Base-by-base conservation (phyloP, 2,888 invertebrate species). In the Dysmachus trigonus region DNA sequence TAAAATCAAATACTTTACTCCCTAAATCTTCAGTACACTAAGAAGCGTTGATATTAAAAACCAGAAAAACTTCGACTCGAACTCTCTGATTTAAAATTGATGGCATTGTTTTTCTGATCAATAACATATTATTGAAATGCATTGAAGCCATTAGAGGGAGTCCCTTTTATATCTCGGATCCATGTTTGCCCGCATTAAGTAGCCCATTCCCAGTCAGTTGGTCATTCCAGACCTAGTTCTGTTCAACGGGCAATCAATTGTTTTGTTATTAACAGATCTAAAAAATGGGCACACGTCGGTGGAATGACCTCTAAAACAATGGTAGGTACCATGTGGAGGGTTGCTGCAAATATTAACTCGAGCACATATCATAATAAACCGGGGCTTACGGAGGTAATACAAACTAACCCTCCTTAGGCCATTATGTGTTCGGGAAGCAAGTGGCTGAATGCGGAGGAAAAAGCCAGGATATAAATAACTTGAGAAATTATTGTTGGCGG, bases 401-500 rank as follows among this genome's bases (percentile, higher is more conserved):
- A 62, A 82, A 82, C 82, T 53, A 82, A 82, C 82, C 53, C 62
- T 82, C 38, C 82, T 31, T 82, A 62, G 53, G 82, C 62, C 71
- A 62, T 82, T 62, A 33, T 62, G 22, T 71, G 82, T 82, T 62
- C 82, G 35, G 13, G 31, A 15, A 33, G 18, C 79, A 76, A 76
- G 79, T 30, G 62, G 62, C 62, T 41, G 77, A 30, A 15, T 33
- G 77, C 38, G 47, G 27, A 77, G 82, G 62, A 71, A 71, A 62
- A 35, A 31, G 53, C 82, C 62, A 18, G 33, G 47, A 79, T 85
- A 87, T 87, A 87, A 87, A 87, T 87, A 87, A 86, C 87, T 87
- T 86, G 85, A 86, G 85, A 87, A 86, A 87, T 87, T 87, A 87
- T 87, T 85, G 85, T 72, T 87, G 85, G 79, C 85, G 81, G 86